Conservation (phyloP, 2,797 vertebrate genomes). For the Chaetodon trifasciatus region DNA sequence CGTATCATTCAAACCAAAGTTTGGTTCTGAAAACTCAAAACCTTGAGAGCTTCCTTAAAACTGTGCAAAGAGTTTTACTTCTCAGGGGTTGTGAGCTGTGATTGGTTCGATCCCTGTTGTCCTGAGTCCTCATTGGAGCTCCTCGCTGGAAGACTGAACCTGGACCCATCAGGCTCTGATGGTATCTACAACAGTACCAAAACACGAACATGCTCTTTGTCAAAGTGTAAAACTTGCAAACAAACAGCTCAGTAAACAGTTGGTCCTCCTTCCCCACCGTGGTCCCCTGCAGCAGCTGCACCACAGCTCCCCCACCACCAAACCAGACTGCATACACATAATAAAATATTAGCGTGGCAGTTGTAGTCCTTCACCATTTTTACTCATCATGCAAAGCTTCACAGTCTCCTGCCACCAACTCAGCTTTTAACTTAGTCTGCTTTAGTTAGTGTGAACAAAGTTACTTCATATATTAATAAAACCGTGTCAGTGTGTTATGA, state of each 20-base stretch:
- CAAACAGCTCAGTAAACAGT: neutral
- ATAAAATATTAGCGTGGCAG: slow-evolving; percentile 1
- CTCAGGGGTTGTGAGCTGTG: slow-evolving; percentile 76
- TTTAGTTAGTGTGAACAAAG: slow-evolving; percentile 2
- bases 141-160: slow-evolving; percentile 74
- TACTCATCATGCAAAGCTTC: slow-evolving; percentile 48
- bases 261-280: slow-evolving; percentile 7
- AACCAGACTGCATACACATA: slow-evolving; percentile 21
- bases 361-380: slow-evolving; percentile 25
- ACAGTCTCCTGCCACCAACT: slow-evolving; percentile 32
- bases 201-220: slow-evolving; percentile 11
- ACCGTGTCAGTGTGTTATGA: neutral
- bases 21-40: neutral
- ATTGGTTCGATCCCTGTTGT: slow-evolving; percentile 28
- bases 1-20: neutral
- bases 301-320: slow-evolving; percentile 59
- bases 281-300: slow-evolving; percentile 27
- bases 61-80: slow-evolving; percentile 57
- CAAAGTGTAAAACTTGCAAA: neutral
- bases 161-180: slow-evolving; percentile 74
- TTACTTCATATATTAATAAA: neutral
- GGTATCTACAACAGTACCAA: slow-evolving; percentile 45
- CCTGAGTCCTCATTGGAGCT: slow-evolving; percentile 61
- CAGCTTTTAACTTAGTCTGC: slow-evolving; percentile 54
- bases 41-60: neutral